These are phyloP conservation scores for Cataglyphis cursor DNA, from an alignment of 2,888 invertebrate genomes.

Conservation along the genomic window DNA sequence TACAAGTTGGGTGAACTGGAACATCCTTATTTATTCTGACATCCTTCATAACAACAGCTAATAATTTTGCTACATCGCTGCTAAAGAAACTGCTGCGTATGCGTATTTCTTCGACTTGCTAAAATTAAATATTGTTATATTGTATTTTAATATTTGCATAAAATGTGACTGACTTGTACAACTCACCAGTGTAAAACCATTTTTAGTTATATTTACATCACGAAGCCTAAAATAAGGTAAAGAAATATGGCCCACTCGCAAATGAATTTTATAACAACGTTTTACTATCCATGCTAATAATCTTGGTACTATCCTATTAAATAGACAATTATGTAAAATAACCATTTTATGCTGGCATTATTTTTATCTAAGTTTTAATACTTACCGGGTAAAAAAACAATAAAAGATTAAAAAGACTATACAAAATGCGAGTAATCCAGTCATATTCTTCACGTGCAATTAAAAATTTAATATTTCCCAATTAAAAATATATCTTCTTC, in stretches of 20 bases:
- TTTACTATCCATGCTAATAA: constrained; percentile 93
- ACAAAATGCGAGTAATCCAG: constrained; percentile 84
- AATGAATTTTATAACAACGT: constrained; percentile 92
- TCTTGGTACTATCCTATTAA: constrained; percentile 92
- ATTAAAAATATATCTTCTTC: too few relatives aligned
- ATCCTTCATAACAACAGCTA: constrained; percentile 94
- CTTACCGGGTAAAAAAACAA: constrained; percentile 90
- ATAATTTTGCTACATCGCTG: constrained; percentile 94
- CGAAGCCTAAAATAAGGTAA: constrained; percentile 93
- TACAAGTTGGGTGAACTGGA: constrained; percentile 73
- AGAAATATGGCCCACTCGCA: constrained; percentile 94
- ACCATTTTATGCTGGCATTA: not conserved
- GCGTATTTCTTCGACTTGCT: constrained; percentile 95
- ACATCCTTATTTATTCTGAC: constrained; percentile 94
- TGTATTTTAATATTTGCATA: constrained; percentile 59
- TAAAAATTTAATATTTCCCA: too few relatives aligned
- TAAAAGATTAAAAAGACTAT: constrained; percentile 87
- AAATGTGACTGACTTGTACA: not conserved
- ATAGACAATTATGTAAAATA: constrained; percentile 12
- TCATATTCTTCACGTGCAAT: constrained; percentile 82
- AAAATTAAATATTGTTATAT: constrained; percentile 74
- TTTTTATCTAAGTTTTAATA: constrained; percentile 61
- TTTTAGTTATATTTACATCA: constrained; percentile 93
- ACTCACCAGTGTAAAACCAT: constrained; percentile 92
- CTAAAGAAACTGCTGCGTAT: constrained; percentile 95